Base-by-base conservation (phyloP, 2,113 vertebrate genomes). In the Cyanoramphus novaezelandiae region DNA sequence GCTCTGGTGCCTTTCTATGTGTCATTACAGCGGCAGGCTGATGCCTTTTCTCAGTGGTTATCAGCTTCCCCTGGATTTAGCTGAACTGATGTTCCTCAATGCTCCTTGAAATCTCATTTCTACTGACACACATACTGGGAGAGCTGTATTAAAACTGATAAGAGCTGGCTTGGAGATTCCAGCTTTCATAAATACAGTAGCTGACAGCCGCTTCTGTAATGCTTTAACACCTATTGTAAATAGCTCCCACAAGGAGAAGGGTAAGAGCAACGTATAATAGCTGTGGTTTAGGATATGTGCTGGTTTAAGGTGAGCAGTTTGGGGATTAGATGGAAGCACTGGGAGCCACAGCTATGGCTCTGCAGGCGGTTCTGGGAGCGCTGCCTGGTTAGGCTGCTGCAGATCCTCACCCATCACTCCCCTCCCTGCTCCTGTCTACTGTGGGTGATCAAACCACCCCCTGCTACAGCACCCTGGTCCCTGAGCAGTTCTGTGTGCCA, bases 401-500 rank as follows among this genome's bases (percentile, higher is more conserved):
- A 44, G 17, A 24, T 41, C 81, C 55, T 75, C 0, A 0, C 13
- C 46, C 44, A 10, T 46, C 0, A 0, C 10, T 78, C 29, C 55
- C 19, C 3, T 31, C 9, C 14, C 12, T 2, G 1, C 7, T 64
- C 18, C 55, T 27, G 7, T 10, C 33, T 9, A 5, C 50, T 55
- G 47, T 49, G 60, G 52, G 28, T 1, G 29, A 50, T 37, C 29
- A 35, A 41, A 19, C 17, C 35, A 5, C 29, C 18, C 3, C 4
- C 41, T 75, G 67, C 57, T 41, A 16, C 33, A 49, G 52, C 47
- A 6, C 6, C n/a, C 41, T 4, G 47, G 8, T 53, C 53, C 63
- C 62, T 1, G 4, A 12, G 44, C 25, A 7, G 2, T 17, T 49
- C 83, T 50, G 31, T 3, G 0, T 20, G 16, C 59, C 44, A 5